Conservation (phyloP, 2,113 vertebrate species). For the Stomatorhinus ivindoensis region DNA sequence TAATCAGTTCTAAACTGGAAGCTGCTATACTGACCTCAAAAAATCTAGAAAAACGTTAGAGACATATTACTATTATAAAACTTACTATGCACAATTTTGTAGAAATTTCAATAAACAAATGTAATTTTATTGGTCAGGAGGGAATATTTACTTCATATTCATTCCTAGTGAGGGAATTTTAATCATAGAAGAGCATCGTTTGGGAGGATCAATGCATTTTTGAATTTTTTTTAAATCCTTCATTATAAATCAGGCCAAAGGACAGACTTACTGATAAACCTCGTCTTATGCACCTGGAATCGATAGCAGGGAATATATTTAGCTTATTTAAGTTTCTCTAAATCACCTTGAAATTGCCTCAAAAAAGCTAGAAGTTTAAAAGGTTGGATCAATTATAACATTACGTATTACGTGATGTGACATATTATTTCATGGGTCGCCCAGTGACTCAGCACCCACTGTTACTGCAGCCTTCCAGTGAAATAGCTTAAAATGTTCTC, state of each 20-base stretch:
- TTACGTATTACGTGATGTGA: not conserved
- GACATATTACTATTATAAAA: not conserved
- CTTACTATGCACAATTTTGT: not conserved
- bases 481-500: not conserved
- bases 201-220: not conserved
- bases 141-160: not conserved
- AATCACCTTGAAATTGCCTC: not conserved
- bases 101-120: not conserved
- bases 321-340: not conserved
- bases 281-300: not conserved
- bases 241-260: not conserved
- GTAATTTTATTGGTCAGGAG: not conserved
- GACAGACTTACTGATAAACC: not conserved
- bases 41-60: not conserved
- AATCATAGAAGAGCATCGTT: not conserved
- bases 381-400: not conserved
- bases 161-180: not conserved
- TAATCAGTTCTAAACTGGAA: not conserved
- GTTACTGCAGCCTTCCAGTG: not conserved
- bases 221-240: not conserved
- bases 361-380: not conserved
- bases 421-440: not conserved
- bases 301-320: not conserved
- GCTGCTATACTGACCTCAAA: not conserved
- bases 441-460: not conserved